Base-by-base conservation (phyloP, 2,113 vertebrate genomes). In the Ariopsis seemanni region DNA sequence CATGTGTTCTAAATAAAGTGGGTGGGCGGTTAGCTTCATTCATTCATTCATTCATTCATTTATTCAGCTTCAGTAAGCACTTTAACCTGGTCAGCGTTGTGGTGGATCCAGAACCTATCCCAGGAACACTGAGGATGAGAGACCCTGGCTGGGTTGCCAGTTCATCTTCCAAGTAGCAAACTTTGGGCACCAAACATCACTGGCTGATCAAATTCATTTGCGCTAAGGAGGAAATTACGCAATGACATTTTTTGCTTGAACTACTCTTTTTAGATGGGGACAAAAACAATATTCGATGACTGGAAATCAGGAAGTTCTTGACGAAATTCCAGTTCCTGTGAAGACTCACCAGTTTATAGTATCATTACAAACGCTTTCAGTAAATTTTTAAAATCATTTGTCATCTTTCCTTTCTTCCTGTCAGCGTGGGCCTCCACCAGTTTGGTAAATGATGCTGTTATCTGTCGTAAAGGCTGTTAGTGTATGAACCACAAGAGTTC, bases 381-480 rank as follows among this genome's bases (percentile, higher is more conserved):
- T 65, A 65, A 65, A 50, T 50, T 83, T n/a, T 25, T 2, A 82
- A 63, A 7, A 48, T 18, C 52, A 63, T 85, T 87, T 84, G 53
- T 83, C 50, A 9, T 48, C 62, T 58, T 30, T 82, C 6, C 22
- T 48, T 69, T 42, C 5, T 85, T 88, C 83, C 83, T n/a, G 83
- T 88, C 77, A 81, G 25, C 17, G 55, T 18, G 53, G 82, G 55
- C 82, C 81, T 34, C 57, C 79, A 71, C 60, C 58, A 27, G 84
- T 88, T 80, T 48, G 58, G 88, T 89, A 81, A 90, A 86, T 65
- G 85, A 87, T 89, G 71, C 78, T 67, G 75, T 89, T 91, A 89
- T 91, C 86, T 85, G 81, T 69, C 60, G 69, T 80, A 50, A 58
- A 84, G 83, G 60, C 80, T 48, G 15, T 78, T 82, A 48, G 74